Evolutionary conservation across 2,888 invertebrate species (phyloP), one percentile per base, ranked within the genome.

Genomic region (Drosophila borealis): DNA sequence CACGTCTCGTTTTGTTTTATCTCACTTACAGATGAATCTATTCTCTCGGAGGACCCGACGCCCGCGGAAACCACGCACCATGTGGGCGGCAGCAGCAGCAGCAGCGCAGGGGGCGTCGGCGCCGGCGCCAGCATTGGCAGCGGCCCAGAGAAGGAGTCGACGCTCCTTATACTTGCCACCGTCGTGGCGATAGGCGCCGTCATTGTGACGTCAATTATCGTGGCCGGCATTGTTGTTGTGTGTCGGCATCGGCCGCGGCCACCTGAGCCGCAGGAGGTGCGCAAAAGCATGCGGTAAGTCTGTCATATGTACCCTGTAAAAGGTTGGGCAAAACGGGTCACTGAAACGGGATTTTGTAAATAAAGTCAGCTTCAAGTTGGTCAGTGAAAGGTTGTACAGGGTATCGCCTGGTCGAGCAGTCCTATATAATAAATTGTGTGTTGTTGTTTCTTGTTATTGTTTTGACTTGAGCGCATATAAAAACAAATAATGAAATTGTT

Each of bases 11-110:
- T 48, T 14, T 65, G 59, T 61, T 55, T 51, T 42, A 14, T 36
- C 19, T 65, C 48, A 21, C 80, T 65, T 53, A 19, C 79, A 93
- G 93, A 93, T 85, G 93, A 92, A 89, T 91, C 93, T 64, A 92
- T 92, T 78, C 89, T 92, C 81, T 92, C 93, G 48, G 93, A 92
- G 88, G 93, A 93, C 90, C 93, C 93, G 51, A 93, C 92, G 77
- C 93, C 93, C 72, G 93, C 93, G 77, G 93, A 92, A 89, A 93
- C 93, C 61, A 92, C 93, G 67, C 93, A 93, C 83, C 93, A 93
- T 80, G 90, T 78, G 46, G 86, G 89, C 48, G 83, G 89, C 55
- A 75, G 80, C 33, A 74, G 76, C 60, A 74, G 62, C 60, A 61
- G 77, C 51, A 36, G 63, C 49, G 62, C 79, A n/a, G 78, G 77